Percentiles rank a stretch among this genome's conserved stretches.
Evolutionary conservation across 1,140 invertebrate species (phyloP).

Genomic region (Zaprionus nigranus): DNA sequence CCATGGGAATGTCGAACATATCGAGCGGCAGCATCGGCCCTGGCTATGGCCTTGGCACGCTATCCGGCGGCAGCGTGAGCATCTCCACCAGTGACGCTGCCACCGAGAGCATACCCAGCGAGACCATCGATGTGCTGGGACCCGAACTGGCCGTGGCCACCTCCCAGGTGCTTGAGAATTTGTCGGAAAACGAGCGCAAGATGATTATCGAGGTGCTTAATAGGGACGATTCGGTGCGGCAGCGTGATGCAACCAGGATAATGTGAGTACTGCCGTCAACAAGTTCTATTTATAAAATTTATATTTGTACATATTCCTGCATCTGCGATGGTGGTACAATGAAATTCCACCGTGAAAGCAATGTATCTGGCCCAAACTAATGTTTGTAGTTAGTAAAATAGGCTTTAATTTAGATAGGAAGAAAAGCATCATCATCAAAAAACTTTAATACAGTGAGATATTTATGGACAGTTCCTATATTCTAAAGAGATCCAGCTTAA

Average conservation of each 20-base stretch:
- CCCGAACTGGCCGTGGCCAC: slow-evolving; percentile 81
- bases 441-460: too few species aligned
- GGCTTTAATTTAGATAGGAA: too few species aligned
- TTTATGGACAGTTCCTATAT: too few species aligned
- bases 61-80: slow-evolving; percentile 46
- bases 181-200: slow-evolving; percentile 84
- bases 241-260: slow-evolving; percentile 82
- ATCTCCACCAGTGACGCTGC: slow-evolving; percentile 60
- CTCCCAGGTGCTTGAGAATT: slow-evolving; percentile 79
- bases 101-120: slow-evolving; percentile 74
- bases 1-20: slow-evolving; percentile 39
- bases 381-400: too few species aligned
- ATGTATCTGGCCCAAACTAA: too few species aligned
- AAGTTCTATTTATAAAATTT: slow-evolving; percentile 12
- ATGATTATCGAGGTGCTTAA: slow-evolving; percentile 84
- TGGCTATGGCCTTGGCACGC: slow-evolving; percentile 27
- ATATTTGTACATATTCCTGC: neutral
- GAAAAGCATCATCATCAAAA: too few species aligned
- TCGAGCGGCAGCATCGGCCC: slow-evolving; percentile 10
- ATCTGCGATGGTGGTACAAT: neutral
- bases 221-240: slow-evolving; percentile 80
- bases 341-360: neutral
- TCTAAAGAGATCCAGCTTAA: too few species aligned
- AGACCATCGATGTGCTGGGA: slow-evolving; percentile 76
- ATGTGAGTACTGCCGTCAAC: slow-evolving; percentile 69